phyloP scores from a whole-genome alignment of 1,140 invertebrate genomes.

The Pseudachorutes palmiensis region DNA sequence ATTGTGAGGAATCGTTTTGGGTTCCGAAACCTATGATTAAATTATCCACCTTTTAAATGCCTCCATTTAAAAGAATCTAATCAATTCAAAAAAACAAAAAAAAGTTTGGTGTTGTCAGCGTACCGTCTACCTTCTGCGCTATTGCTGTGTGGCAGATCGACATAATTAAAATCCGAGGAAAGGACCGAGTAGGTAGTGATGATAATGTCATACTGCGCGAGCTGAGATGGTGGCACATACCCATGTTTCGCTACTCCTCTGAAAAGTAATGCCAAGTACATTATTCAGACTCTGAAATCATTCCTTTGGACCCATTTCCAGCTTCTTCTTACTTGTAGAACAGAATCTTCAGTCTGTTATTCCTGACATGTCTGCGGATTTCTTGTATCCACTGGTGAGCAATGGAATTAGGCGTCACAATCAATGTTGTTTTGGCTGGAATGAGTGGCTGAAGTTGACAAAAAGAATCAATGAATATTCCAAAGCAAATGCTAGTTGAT shows the following conservation, averaged over 20 bases:
- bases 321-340: slow-evolving; percentile 45
- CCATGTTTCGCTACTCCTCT: slow-evolving; percentile 48
- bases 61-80: too few relatives aligned
- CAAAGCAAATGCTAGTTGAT: not conserved
- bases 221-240: slow-evolving; percentile 56
- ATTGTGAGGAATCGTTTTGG: slow-evolving; percentile 54
- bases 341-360: slow-evolving; percentile 50
- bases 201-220: slow-evolving; percentile 63
- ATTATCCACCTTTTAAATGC: too few relatives aligned
- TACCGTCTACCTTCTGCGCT: slow-evolving; percentile 42
- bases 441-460: slow-evolving; percentile 43
- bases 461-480: not conserved
- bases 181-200: slow-evolving; percentile 63
- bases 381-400: slow-evolving; percentile 66
- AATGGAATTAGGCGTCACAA: slow-evolving; percentile 62
- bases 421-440: slow-evolving; percentile 56
- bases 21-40: slow-evolving; percentile 46
- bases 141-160: slow-evolving; percentile 48
- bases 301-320: not conserved
- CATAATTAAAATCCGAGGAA: slow-evolving; percentile 54
- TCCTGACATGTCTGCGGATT: slow-evolving; percentile 56
- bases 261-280: slow-evolving; percentile 13
- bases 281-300: not conserved
- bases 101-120: not conserved
- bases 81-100: slow-evolving; percentile 33